Evolutionary conservation across 1,140 invertebrate genomes (phyloP), one percentile per base, ranked within the genome.

Genomic region (Drosophila grimshawi): DNA sequence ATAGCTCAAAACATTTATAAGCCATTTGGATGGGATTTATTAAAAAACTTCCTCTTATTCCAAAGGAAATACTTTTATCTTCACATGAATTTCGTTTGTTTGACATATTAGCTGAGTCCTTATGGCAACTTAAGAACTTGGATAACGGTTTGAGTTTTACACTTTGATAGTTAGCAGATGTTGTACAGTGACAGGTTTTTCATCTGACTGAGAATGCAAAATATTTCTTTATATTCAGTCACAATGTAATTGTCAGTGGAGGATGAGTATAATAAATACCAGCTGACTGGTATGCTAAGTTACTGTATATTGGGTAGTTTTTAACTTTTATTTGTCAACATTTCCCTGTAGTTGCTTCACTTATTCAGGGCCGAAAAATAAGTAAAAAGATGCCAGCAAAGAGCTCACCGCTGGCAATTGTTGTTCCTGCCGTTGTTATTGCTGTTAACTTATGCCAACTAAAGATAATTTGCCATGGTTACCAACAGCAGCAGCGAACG

Each of bases 391-490:
- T 27, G 51, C 11, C 30, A 52, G 52, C 29, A 63, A 67, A 39
- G 39, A 61, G 55, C 45, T 73, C 46, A 63, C 39, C 41, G 53
- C 70, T 68, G 63, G 52, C 48, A 68, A 62, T 67, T 76, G 60
- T 57, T 69, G 68, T 39, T 57, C 60, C 56, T 74, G 73, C 45
- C 72, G 56, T 27, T 62, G 41, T 27, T 71, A 46, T 60, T 69
- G 73, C 77, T 86, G 78, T 86, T 86, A 86, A 86, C 81, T 86
- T 86, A 86, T 86, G 82, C 78, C 81, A 86, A 78, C 82, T 78
- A 76, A 86, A 86, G 81, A 86, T 86, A 86, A 86, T 86, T 86
- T 86, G 78, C 81, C 75, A 86, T 86, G 82, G 82, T 76, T 69
- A 86, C 82, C 66, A 86, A 78, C 82, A 63, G 78, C 75, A 75